phyloP scores from a whole-genome alignment of 2,888 invertebrate genomes.

The Thalpophila matura region DNA sequence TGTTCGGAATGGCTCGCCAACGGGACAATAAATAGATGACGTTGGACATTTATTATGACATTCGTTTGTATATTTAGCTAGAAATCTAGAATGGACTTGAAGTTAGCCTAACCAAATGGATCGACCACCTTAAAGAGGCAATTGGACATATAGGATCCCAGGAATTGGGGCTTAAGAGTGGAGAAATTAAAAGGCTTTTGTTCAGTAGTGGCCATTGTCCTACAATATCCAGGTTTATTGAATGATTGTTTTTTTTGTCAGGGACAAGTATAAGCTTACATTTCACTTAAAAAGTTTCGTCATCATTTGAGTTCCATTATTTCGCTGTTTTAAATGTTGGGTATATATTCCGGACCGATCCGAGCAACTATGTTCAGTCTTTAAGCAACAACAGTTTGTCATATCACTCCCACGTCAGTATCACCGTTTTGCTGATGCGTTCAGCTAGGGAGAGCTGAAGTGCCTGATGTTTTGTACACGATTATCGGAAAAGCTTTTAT shows the following conservation, averaged over 20 bases:
- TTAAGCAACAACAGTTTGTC: conserved; percentile 66
- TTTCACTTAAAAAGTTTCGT: no score
- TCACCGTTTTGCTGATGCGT: conserved; percentile 42
- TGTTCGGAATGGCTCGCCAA: conserved; percentile 14
- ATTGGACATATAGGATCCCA: no score
- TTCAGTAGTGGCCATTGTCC: no score
- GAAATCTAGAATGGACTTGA: background rate
- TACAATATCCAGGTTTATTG: background rate
- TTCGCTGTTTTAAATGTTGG: no score
- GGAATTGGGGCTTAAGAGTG: background rate
- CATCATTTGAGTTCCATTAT: no score
- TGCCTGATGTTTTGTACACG: conserved; percentile 50
- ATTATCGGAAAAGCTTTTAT: conserved; percentile 45
- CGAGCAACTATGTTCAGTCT: conserved; percentile 11
- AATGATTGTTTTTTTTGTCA: no score
- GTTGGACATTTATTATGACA: conserved; percentile 2
- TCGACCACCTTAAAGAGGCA: background rate
- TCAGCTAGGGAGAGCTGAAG: conserved; percentile 33
- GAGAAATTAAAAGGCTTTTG: background rate
- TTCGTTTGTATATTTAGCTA: background rate
- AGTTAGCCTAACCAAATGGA: background rate
- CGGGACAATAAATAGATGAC: conserved; percentile 7
- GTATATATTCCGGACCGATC: background rate
- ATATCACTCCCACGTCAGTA: conserved; percentile 66
- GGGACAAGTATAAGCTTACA: background rate